Base-by-base conservation (phyloP, 2,113 vertebrate genomes). In the Maccullochella peelii region DNA sequence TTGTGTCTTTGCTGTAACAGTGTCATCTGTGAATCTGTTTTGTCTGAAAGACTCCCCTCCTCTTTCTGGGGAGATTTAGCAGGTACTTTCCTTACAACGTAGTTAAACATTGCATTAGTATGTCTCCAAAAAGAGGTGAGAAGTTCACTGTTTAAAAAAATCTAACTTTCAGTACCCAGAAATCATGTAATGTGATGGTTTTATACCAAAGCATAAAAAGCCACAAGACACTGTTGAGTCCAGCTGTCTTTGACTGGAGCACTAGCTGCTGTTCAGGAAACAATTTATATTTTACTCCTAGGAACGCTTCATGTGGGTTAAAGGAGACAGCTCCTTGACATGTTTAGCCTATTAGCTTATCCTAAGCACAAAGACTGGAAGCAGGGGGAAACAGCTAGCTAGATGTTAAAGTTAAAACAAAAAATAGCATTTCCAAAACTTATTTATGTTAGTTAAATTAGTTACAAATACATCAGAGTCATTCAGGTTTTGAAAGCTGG, bases 151-250 rank as follows among this genome's bases (percentile, higher is more conserved):
- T 63, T 70, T 61, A 14, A 65, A 73, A 52, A 73, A 73, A 9
- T 59, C 36, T 61, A 33, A 83, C 44, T 66, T 75, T 59, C 76
- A 83, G 0, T 68, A 36, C 15, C 27, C n/a, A 74, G 63, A 71
- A 77, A 58, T 83, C 16, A 21, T 83, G 79, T 40, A 1, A 80
- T 40, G 18, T 63, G 72, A 65, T 74, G 84, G 86, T 75, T 86
- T 82, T 78, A 84, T 62, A 38, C 3, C 59, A 62, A 16, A 83
- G 33, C 30, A 65, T 42, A 52, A 66, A 72, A 81, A 65, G 49
- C 72, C 30, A 74, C 3, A 23, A 69, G 49, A 75, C 12, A 15
- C 30, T 42, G 16, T 27, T 8, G 44, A 76, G 65, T 75, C 33
- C 55, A 77, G 82, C 63, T 83, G 80, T 85, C 55, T 71, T 70